phyloP scores from a whole-genome alignment of 2,797 vertebrate genomes.

The Vireo griseus region DNA sequence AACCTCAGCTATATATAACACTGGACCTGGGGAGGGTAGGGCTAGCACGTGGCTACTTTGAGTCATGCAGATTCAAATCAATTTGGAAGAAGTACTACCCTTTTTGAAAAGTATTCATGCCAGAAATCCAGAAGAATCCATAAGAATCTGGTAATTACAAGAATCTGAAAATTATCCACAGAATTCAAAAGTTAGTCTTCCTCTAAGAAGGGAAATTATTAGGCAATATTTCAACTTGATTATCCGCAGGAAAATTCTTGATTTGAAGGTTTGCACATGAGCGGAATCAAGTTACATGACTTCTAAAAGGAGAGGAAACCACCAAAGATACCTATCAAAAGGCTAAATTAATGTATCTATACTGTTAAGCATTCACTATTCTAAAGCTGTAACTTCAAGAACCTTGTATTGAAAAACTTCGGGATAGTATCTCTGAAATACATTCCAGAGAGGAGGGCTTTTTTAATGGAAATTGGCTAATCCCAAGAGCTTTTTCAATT shows the following conservation, averaged over 20 bases:
- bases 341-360: too few species aligned
- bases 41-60: neutral
- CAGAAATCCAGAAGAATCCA: neutral
- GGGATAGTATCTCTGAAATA: neutral
- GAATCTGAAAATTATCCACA: neutral
- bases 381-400: neutral
- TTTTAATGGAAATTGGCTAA: neutral
- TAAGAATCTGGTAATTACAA: neutral
- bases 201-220: neutral
- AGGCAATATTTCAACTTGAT: neutral
- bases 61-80: neutral
- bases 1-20: neutral
- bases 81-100: neutral
- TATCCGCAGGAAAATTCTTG: neutral
- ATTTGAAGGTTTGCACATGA: neutral
- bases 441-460: neutral
- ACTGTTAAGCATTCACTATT: neutral
- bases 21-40: neutral
- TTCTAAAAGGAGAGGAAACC: neutral
- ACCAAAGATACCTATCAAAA: too few species aligned
- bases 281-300: neutral
- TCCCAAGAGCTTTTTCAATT: neutral
- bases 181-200: neutral
- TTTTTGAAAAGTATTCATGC: neutral
- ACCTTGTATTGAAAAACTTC: neutral